Percentiles rank a stretch among this genome's conserved stretches.
phyloP scores from a whole-genome alignment of 2,888 invertebrate species.

The Tipula unca region DNA sequence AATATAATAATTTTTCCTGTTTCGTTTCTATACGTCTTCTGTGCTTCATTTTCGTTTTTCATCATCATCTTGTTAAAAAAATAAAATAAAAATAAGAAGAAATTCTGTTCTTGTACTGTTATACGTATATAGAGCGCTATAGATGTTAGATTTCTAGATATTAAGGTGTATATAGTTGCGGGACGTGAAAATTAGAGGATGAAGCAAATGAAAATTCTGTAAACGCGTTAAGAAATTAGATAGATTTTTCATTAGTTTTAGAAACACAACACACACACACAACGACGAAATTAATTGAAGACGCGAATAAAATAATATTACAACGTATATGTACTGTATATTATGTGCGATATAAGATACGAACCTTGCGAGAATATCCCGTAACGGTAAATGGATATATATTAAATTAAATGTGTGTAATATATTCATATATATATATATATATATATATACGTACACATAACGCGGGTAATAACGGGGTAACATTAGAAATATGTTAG shows the following conservation, averaged over 20 bases:
- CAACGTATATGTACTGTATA: not conserved
- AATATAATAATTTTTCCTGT: constrained; percentile 3
- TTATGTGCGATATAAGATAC: not conserved
- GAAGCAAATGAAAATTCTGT: not conserved
- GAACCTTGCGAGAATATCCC: not conserved
- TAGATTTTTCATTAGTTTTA: not conserved
- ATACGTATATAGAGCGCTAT: not conserved
- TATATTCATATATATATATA: not conserved
- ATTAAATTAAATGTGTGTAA: not conserved
- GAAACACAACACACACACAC: not conserved
- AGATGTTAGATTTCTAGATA: not conserved
- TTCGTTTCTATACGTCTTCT: not conserved
- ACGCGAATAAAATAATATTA: constrained; percentile 14
- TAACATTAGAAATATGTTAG: constrained; percentile 8
- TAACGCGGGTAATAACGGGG: not conserved
- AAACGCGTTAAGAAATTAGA: constrained; percentile 8
- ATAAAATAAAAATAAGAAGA: not conserved
- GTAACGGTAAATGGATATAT: not conserved
- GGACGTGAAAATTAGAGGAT: not conserved
- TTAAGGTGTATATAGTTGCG: not conserved
- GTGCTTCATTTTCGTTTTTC: not conserved
- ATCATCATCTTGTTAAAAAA: not conserved
- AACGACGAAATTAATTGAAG: constrained; percentile 8
- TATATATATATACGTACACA: too few species aligned
- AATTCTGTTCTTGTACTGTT: not conserved